A percentile compares a stretch with the other conserved stretches of the same genome.
Conservation (phyloP, 2,113 vertebrate genomes). For the Coptodon bakossiorum region DNA sequence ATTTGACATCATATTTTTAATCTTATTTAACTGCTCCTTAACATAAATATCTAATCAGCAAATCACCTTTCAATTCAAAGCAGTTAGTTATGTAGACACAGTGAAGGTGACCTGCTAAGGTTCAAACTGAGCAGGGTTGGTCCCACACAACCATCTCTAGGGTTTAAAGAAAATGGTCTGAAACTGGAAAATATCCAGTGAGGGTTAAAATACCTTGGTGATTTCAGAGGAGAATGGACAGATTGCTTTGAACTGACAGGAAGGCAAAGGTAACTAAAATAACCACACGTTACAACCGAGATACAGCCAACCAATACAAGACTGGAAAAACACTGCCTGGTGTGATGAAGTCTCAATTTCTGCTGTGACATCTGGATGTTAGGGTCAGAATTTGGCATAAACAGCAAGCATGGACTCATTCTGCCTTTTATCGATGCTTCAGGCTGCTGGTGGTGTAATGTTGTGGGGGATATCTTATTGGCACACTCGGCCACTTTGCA, state of each 20-base stretch:
- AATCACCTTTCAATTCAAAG: not conserved
- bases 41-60: not conserved
- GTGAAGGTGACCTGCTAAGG: not conserved
- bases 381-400: not conserved
- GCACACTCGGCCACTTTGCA: not conserved
- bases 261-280: not conserved
- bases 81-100: not conserved
- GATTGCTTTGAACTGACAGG: not conserved
- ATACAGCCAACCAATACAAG: not conserved
- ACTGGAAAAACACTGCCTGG: not conserved
- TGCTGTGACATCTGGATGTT: not conserved
- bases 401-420: not conserved
- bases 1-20: not conserved
- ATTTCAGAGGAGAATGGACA: not conserved
- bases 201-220: not conserved
- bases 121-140: not conserved
- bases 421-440: not conserved
- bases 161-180: not conserved
- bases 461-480: not conserved
- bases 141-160: not conserved
- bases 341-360: not conserved
- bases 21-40: accelerated
- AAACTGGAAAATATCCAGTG: not conserved
- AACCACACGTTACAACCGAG: accelerated
- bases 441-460: not conserved